These are phyloP conservation scores for Cryptocephalus moraei DNA, from an alignment of 2,888 invertebrate species.

Conservation along the genomic window DNA sequence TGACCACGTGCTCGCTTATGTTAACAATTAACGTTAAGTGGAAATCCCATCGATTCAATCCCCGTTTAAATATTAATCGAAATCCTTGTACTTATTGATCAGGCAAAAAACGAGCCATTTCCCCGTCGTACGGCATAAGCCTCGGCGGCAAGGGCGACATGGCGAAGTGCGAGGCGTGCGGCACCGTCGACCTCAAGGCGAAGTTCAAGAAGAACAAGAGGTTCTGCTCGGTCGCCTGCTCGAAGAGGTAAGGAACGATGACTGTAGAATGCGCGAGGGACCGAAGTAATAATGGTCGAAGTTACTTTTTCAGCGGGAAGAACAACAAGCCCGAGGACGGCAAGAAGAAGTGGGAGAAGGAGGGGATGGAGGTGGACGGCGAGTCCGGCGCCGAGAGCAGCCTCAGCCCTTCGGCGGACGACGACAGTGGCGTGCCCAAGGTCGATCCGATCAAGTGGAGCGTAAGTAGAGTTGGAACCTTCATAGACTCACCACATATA, in stretches of 20 bases:
- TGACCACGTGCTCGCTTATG: too few species aligned
- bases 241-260: slow-evolving; percentile 40
- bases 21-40: too few species aligned
- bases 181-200: slow-evolving; percentile 50
- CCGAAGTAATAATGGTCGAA: background rate
- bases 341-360: slow-evolving; percentile 33
- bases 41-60: slow-evolving; percentile 4
- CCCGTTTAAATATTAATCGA: background rate
- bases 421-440: slow-evolving; percentile 41
- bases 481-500: too few species aligned
- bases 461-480: slow-evolving; percentile 33
- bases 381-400: slow-evolving; percentile 40
- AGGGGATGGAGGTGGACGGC: slow-evolving; percentile 35
- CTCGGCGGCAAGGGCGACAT: slow-evolving; percentile 40
- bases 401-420: slow-evolving; percentile 30
- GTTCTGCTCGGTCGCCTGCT: slow-evolving; percentile 66
- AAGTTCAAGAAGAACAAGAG: slow-evolving; percentile 66
- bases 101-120: slow-evolving; percentile 45
- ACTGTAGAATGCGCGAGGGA: too few species aligned
- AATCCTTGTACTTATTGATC: slow-evolving; percentile 12
- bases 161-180: slow-evolving; percentile 65
- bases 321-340: slow-evolving; percentile 25
- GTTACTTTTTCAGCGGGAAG: slow-evolving; percentile 27
- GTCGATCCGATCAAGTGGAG: slow-evolving; percentile 57
- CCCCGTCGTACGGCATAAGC: slow-evolving; percentile 27